Base-by-base conservation (phyloP, 64 coral and sea anemone genomes). In the Stichodactyla helianthus region DNA sequence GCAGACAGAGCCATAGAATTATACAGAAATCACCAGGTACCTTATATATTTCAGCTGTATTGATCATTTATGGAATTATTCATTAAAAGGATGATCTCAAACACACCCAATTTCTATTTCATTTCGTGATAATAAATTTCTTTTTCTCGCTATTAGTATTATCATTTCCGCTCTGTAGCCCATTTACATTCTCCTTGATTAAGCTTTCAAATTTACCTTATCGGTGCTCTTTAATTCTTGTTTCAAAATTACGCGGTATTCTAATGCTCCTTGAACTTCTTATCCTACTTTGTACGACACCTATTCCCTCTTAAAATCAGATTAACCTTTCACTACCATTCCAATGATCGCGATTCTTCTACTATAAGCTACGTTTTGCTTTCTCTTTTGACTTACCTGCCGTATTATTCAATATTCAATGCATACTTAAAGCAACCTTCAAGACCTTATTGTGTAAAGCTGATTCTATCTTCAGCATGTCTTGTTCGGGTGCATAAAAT, bases 21-120 rank as follows among this genome's bases (percentile, higher is more conserved):
- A 19, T 92, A 92, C 28, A 82, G 50, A 83, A 85, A 76, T 8
- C 84, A 92, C 59, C 85, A 87, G 90, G 90, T 92, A 53, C 83
- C 18, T 18, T 53, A n/a, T 16, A 57, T 58, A 9, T 58, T 74
- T 12, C 6, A 31, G 25, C 25, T 31, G 82, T 51, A 62, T 28
- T 59, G 3, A 71, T 71, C 25, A 28, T 10, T 31, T 0, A 14
- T 31, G 68, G 12, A 74, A 31, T 74, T 74, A 28, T 74, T 31
- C 68, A 74, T 74, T 74, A 11, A 74, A 74, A 13, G 23, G 25
- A 74, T 23, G 68, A 74, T 0, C 68, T 31, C 23, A 31, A 74
- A 74, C 26, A 74, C 26, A 26, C 68, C 8, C 23, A 31, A 11
- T 11, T 27, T 31, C 27, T 27, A 74, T 74, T 74, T 74, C 68